A percentile compares a stretch with the other conserved stretches of the same genome.
Conservation (phyloP, 2,797 vertebrate genomes). For the Huso huso region DNA sequence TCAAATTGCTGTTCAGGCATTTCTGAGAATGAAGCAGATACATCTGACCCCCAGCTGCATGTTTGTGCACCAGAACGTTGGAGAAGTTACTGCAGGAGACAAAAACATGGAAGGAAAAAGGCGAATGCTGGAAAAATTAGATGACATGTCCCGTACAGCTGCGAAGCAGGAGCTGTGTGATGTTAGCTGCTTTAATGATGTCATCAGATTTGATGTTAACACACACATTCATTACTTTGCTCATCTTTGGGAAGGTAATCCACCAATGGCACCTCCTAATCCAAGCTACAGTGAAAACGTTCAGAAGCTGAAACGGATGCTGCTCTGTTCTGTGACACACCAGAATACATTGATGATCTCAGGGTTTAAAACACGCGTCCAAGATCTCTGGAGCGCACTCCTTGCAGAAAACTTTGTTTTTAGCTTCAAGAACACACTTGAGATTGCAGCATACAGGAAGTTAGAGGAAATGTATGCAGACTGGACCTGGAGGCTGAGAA, state of each 20-base stretch:
- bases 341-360: slow-evolving; percentile 33
- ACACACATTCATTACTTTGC: slow-evolving; percentile 42
- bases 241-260: slow-evolving; percentile 8
- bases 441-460: slow-evolving; percentile 32
- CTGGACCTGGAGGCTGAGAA: slow-evolving; percentile 40
- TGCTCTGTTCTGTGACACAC: slow-evolving; percentile 27
- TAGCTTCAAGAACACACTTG: slow-evolving; percentile 7
- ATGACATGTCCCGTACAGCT: slow-evolving; percentile 38
- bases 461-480: slow-evolving; percentile 26
- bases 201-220: slow-evolving; percentile 40
- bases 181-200: slow-evolving; percentile 25
- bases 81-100: slow-evolving; percentile 34
- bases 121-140: slow-evolving; percentile 33
- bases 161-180: slow-evolving; percentile 37
- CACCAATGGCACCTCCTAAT: slow-evolving; percentile 45
- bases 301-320: slow-evolving; percentile 35
- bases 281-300: slow-evolving; percentile 37
- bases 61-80: slow-evolving; percentile 52
- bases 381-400: slow-evolving; percentile 37
- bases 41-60: slow-evolving; percentile 36
- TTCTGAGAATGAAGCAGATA: slow-evolving; percentile 49
- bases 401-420: slow-evolving; percentile 46
- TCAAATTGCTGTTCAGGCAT: slow-evolving; percentile 47
- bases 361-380: slow-evolving; percentile 26
- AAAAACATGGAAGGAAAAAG: slow-evolving; percentile 38